A percentile compares a stretch with the other conserved stretches of the same genome.
Evolutionary conservation across 2,888 invertebrate species (phyloP).

Genomic region (Cybosia mesomella): DNA sequence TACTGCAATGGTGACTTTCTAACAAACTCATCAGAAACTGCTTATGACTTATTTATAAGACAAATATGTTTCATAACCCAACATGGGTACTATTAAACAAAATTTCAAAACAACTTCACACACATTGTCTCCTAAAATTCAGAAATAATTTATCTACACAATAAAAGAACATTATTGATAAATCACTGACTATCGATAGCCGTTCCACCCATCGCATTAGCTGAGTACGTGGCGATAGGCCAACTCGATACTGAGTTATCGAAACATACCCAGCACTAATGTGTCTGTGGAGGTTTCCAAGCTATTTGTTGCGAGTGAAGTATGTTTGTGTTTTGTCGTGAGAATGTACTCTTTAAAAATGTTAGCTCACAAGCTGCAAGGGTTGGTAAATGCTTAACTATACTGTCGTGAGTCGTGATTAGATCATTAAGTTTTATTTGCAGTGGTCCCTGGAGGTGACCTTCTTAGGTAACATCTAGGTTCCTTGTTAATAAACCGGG

Average conservation of each 20-base stretch:
- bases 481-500: not conserved
- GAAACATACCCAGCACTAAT: slow-evolving; percentile 61
- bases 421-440: not conserved
- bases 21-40: too few species aligned
- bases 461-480: not conserved
- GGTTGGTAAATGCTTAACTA: slow-evolving; percentile 6
- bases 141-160: slow-evolving; percentile 29
- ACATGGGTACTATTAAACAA: not conserved
- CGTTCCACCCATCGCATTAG: slow-evolving; percentile 48
- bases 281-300: slow-evolving; percentile 48
- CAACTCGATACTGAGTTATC: slow-evolving; percentile 61
- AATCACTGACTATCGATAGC: slow-evolving; percentile 50
- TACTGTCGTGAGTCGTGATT: not conserved
- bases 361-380: not conserved
- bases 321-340: slow-evolving; percentile 35
- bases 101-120: not conserved
- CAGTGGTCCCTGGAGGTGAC: not conserved
- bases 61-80: not conserved
- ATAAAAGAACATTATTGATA: slow-evolving; percentile 44
- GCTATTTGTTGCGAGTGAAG: slow-evolving; percentile 48
- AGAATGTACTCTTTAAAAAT: slow-evolving; percentile 24
- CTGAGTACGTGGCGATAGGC: slow-evolving; percentile 61
- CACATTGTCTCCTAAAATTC: slow-evolving; percentile 19
- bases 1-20: too few species aligned
- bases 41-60: not conserved